These are phyloP conservation scores for Trididemnum miniatum DNA, from an alignment of 23 tunicate genomes.

Conservation along the genomic window DNA sequence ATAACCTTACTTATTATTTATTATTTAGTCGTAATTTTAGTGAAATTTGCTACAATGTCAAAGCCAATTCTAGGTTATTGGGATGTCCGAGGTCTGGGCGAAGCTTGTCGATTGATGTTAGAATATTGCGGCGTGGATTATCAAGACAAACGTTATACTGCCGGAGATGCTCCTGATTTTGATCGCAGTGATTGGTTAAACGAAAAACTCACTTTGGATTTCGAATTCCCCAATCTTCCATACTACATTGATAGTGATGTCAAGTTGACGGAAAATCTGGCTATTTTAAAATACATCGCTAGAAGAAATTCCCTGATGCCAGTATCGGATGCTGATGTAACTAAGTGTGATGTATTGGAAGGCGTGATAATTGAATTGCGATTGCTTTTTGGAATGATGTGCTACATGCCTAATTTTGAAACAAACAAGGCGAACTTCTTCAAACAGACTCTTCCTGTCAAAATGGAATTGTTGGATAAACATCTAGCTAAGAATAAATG, in stretches of 20 bases:
- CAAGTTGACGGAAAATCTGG: constrained; percentile 32
- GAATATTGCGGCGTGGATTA: constrained; percentile 49
- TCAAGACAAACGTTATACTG: constrained; percentile 19
- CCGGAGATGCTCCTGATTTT: neutral
- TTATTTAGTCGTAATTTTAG: too few species aligned
- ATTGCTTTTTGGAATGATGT: neutral
- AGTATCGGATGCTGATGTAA: neutral
- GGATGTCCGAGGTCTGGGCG: constrained; percentile 37
- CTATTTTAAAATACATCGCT: constrained; percentile 41
- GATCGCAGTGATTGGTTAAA: constrained; percentile 9
- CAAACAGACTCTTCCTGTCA: neutral
- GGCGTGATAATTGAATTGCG: constrained; percentile 36
- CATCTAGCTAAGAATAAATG: constrained; percentile 18
- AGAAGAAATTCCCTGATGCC: constrained; percentile 19
- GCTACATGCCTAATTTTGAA: constrained; percentile 7
- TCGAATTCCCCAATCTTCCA: constrained; percentile 69
- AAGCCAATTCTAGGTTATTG: constrained; percentile 36
- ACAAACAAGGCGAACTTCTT: constrained; percentile 27
- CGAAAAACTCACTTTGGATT: constrained; percentile 20
- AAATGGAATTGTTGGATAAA: constrained; percentile 27
- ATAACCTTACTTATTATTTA: too few species aligned
- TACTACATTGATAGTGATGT: constrained; percentile 65
- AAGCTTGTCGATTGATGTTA: constrained; percentile 32
- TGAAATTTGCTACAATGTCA: too few species aligned
- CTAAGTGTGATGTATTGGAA: constrained; percentile 30